Percentiles rank a stretch among this genome's conserved stretches.
These are phyloP conservation scores for Leptinotarsa rubiginosa DNA, from an alignment of 2,888 invertebrate genomes.

Conservation along the genomic window DNA sequence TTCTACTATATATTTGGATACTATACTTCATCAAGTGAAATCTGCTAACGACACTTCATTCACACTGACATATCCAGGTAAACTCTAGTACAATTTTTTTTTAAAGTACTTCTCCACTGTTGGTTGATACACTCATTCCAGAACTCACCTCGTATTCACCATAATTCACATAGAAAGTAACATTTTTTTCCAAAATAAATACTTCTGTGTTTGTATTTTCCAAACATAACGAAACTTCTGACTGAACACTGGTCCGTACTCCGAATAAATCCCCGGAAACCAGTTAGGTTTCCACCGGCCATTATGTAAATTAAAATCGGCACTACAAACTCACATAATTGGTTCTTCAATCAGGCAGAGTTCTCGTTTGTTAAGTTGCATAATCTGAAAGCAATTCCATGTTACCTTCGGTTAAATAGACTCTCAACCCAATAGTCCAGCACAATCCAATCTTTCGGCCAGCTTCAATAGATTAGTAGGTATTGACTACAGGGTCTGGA, in stretches of 20 bases:
- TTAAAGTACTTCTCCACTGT: no score
- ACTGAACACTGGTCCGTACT: not conserved
- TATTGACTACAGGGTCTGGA: not conserved
- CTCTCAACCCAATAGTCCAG: conserved; percentile 42
- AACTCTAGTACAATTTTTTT: no score
- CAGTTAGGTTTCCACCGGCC: conserved; percentile 23
- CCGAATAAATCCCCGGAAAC: conserved; percentile 21
- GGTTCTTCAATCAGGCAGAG: conserved; percentile 43
- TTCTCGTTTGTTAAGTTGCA: conserved; percentile 50
- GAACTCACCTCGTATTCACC: no score
- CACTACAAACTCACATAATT: conserved; percentile 41
- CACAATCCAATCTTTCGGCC: conserved; percentile 32
- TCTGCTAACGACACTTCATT: no score
- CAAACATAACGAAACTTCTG: not conserved
- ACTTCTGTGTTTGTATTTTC: not conserved
- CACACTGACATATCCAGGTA: no score
- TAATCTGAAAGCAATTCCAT: conserved; percentile 54
- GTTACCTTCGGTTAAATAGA: conserved; percentile 41
- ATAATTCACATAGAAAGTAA: no score
- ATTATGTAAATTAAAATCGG: conserved; percentile 42
- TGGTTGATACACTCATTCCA: no score
- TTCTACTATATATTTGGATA: no score
- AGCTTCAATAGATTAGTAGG: conserved; percentile 2
- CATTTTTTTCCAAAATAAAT: no score
- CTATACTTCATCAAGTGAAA: no score